These are phyloP conservation scores for Camptogramma bilineatum DNA, from an alignment of 2,888 invertebrate genomes.

Conservation along the genomic window DNA sequence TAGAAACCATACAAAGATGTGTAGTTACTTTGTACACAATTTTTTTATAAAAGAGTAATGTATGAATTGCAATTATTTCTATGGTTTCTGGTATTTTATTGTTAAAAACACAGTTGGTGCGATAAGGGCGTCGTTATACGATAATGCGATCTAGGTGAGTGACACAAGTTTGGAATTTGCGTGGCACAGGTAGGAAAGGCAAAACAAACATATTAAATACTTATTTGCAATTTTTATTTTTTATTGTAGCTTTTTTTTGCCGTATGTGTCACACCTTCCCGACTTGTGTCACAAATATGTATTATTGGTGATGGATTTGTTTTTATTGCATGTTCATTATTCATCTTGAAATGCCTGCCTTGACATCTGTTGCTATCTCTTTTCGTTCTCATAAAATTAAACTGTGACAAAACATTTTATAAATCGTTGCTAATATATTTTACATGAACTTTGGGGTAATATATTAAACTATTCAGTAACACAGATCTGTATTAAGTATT, in stretches of 20 bases:
- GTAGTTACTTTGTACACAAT: too few relatives aligned
- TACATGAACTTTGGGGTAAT: too few relatives aligned
- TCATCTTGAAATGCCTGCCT: too few relatives aligned
- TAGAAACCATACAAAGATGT: slow-evolving; percentile 10
- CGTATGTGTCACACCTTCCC: slow-evolving; percentile 83
- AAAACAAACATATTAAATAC: slow-evolving; percentile 40
- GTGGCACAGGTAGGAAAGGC: slow-evolving; percentile 86
- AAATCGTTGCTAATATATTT: too few relatives aligned
- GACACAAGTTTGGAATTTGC: slow-evolving; percentile 83
- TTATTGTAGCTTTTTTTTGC: slow-evolving; percentile 49
- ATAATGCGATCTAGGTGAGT: slow-evolving; percentile 72
- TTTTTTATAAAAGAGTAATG: background rate
- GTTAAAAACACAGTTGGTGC: slow-evolving; percentile 37
- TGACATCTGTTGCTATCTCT: too few relatives aligned
- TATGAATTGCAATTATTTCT: background rate
- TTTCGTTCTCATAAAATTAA: too few relatives aligned
- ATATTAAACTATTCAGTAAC: too few relatives aligned
- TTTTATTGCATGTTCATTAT: slow-evolving; percentile 44
- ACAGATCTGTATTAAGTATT: too few relatives aligned
- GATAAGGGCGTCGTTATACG: slow-evolving; percentile 38
- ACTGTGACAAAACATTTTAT: too few relatives aligned
- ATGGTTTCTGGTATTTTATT: slow-evolving; percentile 6
- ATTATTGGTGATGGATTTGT: slow-evolving; percentile 41
- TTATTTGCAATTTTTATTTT: slow-evolving; percentile 25
- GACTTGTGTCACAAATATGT: slow-evolving; percentile 82